Base-by-base conservation (phyloP, 2,113 vertebrate genomes). In the Bolborhynchus lineola region DNA sequence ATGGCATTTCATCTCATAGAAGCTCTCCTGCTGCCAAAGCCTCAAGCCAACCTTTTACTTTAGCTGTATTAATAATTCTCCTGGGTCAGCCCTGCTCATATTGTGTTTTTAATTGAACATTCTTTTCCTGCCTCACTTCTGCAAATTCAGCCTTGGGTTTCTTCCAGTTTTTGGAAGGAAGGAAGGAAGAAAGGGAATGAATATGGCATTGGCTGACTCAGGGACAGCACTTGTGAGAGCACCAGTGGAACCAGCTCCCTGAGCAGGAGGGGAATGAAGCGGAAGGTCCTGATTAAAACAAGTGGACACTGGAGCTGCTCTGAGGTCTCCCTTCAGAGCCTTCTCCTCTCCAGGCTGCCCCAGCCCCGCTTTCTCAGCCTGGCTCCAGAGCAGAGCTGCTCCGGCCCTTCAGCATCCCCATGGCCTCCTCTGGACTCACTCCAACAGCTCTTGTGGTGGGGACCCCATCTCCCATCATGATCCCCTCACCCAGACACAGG, bases 21-120 rank as follows among this genome's bases (percentile, higher is more conserved):
- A 9, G 33, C 71, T 55, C 88, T 78, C 67, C 75, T 4, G 82
- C 85, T 77, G 90, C 96, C 94, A 89, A 71, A 89, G 71, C 81
- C 75, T 47, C 15, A 7, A 59, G 92, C 97, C 97, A 97, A 44
- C 69, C 46, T 79, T 84, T 50, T 85, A 87, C 96, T 96, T 96
- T 71, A 95, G 90, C 88, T 67, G 29, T 74, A 94, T 96, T 88
- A 86, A 94, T 88, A 86, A 94, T 94, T 88, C 89, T 88, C 76
- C 71, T 19, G 72, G 75, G 81, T 67, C 92, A 57, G 91, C 87
- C 75, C 88, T 7, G 63, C 28, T 94, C 44, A 49, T 11, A 33
- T 37, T 16, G 68, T 65, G 28, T 7, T 78, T 63, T 60, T 90
- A 69, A 97, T 55, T 46, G 91, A 93, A 41, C 25, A 16, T 68